These are phyloP conservation scores for Gonatopus flavifemur DNA, from an alignment of 1,140 invertebrate genomes.

Conservation along the genomic window DNA sequence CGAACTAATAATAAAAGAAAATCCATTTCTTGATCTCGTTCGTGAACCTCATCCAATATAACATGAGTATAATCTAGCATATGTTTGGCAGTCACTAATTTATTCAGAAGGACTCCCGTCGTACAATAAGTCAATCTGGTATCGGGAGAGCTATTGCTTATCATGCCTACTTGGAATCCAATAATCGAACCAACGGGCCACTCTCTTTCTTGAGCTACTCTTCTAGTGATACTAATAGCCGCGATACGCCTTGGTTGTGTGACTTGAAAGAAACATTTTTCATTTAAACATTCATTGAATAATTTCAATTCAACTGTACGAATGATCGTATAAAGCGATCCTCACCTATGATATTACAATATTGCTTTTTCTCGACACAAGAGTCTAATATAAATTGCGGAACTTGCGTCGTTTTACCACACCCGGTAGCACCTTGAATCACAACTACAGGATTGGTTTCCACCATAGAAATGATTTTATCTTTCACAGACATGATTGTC, in stretches of 20 bases:
- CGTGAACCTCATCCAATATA: constrained; percentile 94
- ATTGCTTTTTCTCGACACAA: constrained; percentile 60
- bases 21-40: constrained; percentile 91
- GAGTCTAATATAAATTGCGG: constrained; percentile 87
- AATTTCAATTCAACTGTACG: not conserved
- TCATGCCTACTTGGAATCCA: constrained; percentile 79
- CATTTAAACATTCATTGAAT: not conserved
- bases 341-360: constrained; percentile 74
- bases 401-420: constrained; percentile 79
- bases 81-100: constrained; percentile 68
- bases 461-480: constrained; percentile 66
- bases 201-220: constrained; percentile 76
- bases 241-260: constrained; percentile 87
- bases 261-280: constrained; percentile 52
- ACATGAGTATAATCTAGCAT: constrained; percentile 80
- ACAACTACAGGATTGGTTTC: constrained; percentile 71
- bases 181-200: constrained; percentile 77
- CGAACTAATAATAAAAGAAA: constrained; percentile 87
- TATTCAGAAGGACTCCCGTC: constrained; percentile 75
- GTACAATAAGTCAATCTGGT: constrained; percentile 88
- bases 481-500: constrained; percentile 26
- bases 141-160: constrained; percentile 63
- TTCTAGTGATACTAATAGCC: constrained; percentile 77
- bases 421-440: constrained; percentile 87
- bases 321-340: constrained; percentile 1